Conservation (phyloP, 2,113 vertebrate genomes). For the Ictalurus punctatus region DNA sequence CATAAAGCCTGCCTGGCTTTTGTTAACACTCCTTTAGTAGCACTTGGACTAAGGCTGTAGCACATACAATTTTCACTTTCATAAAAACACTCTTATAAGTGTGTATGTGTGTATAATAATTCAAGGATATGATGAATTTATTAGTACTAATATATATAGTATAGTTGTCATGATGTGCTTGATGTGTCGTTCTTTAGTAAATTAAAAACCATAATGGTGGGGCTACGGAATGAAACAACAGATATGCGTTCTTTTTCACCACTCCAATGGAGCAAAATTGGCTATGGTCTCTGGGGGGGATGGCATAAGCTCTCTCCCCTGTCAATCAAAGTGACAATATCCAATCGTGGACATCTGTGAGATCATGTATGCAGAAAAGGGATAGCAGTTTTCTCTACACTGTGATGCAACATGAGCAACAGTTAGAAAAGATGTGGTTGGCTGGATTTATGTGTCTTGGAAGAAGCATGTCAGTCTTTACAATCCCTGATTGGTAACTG, state of each 20-base stretch:
- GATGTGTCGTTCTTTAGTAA: not conserved
- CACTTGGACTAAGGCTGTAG: not conserved
- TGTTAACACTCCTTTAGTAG: slow-evolving; percentile 37
- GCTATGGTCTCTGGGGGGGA: not conserved
- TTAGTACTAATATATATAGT: no score
- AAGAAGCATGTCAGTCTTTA: not conserved
- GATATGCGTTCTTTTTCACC: not conserved
- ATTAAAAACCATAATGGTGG: not conserved
- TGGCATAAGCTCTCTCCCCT: not conserved
- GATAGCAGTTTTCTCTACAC: not conserved
- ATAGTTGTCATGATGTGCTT: not conserved
- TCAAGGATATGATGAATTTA: no score
- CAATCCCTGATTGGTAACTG: not conserved
- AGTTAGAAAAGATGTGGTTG: not conserved
- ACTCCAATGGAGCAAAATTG: not conserved
- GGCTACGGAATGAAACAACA: not conserved
- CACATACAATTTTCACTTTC: not conserved
- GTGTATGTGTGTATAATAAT: no score
- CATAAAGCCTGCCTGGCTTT: slow-evolving; percentile 45
- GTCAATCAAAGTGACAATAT: not conserved
- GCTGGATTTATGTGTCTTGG: not conserved
- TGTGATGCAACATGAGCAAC: not conserved
- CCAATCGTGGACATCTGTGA: no score
- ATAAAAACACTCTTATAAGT: no score
- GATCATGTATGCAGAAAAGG: not conserved